Evolutionary conservation across 1,140 invertebrate species (phyloP).

Genomic region (Parasteatoda tepidariorum): DNA sequence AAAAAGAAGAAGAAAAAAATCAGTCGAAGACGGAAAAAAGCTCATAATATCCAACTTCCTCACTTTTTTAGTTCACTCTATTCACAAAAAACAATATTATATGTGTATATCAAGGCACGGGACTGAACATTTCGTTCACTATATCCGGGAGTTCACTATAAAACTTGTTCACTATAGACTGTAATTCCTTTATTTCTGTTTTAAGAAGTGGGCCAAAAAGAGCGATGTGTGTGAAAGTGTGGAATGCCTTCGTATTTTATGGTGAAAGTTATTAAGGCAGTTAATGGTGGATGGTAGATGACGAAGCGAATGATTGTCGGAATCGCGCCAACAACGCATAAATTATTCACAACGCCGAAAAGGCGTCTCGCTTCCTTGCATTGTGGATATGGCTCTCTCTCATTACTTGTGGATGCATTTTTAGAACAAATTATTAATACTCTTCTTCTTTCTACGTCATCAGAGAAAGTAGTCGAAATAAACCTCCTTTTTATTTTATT

Average conservation of each 20-base stretch:
- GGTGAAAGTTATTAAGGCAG: constrained; percentile 56
- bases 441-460: constrained; percentile 30
- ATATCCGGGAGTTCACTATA: too few relatives aligned
- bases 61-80: too few relatives aligned
- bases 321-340: constrained; percentile 34
- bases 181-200: not conserved
- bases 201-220: not conserved
- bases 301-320: constrained; percentile 44
- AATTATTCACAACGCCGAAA: not conserved
- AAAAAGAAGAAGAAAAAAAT: too few relatives aligned
- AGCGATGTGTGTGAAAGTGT: not conserved
- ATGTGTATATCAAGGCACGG: too few relatives aligned
- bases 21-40: too few relatives aligned
- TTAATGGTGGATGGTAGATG: constrained; percentile 35
- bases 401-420: constrained; percentile 52
- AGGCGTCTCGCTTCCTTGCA: constrained; percentile 18
- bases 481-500: too few relatives aligned
- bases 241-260: constrained; percentile 21
- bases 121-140: too few relatives aligned
- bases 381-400: constrained; percentile 36
- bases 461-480: constrained; percentile 28
- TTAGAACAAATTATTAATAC: constrained; percentile 53
- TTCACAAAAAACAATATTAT: too few relatives aligned
- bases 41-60: too few relatives aligned
- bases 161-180: too few relatives aligned